Evolutionary conservation across 2,113 vertebrate species (phyloP).

Genomic region (Hydrochoerus hydrochaeris): DNA sequence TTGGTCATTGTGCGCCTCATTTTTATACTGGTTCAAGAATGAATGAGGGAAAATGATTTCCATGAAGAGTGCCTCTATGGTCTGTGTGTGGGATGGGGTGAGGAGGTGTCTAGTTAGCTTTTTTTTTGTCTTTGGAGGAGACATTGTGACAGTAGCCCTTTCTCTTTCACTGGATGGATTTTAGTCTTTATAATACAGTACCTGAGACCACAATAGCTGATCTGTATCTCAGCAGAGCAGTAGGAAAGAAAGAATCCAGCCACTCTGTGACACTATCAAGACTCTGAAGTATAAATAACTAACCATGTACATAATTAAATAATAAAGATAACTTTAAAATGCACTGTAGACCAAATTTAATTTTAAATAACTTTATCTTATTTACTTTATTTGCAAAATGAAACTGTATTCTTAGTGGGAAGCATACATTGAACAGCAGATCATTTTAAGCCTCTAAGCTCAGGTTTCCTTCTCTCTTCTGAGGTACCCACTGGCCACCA

Average conservation of each 20-base stretch:
- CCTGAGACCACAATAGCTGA: not conserved
- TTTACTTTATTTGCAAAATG: slow-evolving; percentile 2
- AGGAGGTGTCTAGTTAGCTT: not conserved
- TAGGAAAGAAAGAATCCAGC: not conserved
- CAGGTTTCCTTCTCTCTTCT: not conserved
- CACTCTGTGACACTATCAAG: not conserved
- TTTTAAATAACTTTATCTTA: not conserved
- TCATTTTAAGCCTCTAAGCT: not conserved
- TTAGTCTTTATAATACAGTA: not conserved
- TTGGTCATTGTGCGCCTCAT: not conserved
- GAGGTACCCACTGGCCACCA: not conserved
- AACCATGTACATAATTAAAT: not conserved
- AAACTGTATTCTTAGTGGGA: not conserved
- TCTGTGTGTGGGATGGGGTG: not conserved
- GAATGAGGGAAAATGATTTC: not conserved
- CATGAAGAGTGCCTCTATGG: not conserved
- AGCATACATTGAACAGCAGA: not conserved
- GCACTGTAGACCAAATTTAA: not conserved
- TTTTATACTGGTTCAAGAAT: not conserved
- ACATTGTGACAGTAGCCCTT: not conserved
- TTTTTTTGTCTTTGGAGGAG: not conserved
- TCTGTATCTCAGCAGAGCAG: not conserved
- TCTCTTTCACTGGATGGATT: not conserved
- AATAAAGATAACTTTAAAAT: not conserved
- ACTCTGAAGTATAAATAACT: not conserved